Percentiles rank a stretch among this genome's conserved stretches.
These are phyloP conservation scores for Stenodema calcarata DNA, from an alignment of 2,888 invertebrate species.

Conservation along the genomic window DNA sequence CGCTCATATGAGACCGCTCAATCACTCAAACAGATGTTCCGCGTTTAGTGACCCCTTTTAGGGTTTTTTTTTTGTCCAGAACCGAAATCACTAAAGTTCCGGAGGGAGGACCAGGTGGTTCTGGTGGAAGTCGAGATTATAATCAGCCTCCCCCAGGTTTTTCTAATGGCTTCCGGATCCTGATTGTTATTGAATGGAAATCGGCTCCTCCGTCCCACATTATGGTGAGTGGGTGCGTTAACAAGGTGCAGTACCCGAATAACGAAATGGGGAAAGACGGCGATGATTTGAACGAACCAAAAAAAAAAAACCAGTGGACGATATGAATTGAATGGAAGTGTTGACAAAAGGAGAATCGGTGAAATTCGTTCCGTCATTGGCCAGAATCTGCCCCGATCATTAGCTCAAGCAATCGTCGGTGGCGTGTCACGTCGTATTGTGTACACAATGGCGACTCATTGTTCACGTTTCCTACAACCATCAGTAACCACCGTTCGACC, in stretches of 20 bases:
- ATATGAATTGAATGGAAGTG: conserved; percentile 23
- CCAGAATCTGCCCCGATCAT: conserved; percentile 3
- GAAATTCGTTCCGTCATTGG: conserved; percentile 18
- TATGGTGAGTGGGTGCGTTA: conserved; percentile 7
- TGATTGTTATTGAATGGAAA: conserved; percentile 25
- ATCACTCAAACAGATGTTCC: background rate
- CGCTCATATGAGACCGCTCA: background rate
- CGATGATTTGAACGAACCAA: background rate
- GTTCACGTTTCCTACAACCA: background rate
- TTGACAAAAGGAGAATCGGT: conserved; percentile 19
- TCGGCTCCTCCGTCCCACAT: background rate
- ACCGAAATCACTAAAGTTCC: background rate
- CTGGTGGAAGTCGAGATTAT: background rate
- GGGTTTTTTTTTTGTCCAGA: no score
- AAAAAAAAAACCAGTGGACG: background rate
- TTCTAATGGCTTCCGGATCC: background rate
- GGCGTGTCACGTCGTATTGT: background rate
- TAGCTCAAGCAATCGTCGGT: background rate
- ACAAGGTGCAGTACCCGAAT: conserved; percentile 19
- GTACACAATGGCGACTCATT: conserved; percentile 15
- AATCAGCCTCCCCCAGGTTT: conserved; percentile 1
- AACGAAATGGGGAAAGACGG: background rate
- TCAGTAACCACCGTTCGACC: background rate
- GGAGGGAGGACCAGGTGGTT: background rate
- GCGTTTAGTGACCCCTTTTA: background rate